Conservation (phyloP, 2,797 vertebrate genomes). For the Acestrorhynchus altus region DNA sequence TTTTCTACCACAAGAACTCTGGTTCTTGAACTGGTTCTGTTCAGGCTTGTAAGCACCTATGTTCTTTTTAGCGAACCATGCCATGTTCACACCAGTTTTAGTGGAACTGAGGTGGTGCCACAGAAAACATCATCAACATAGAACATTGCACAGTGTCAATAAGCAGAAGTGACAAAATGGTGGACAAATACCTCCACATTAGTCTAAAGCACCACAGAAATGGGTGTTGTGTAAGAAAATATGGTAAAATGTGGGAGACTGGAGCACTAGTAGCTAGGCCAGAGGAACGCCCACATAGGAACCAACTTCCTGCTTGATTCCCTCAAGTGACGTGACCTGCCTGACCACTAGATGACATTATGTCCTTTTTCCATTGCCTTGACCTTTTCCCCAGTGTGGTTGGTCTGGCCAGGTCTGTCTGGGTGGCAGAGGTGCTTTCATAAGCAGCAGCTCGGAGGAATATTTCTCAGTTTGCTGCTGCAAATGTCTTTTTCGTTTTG, state of each 20-base stretch:
- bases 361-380: conserved; percentile 65
- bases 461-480: conserved; percentile 21
- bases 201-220: too few relatives aligned
- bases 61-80: too few relatives aligned
- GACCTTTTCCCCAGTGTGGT: conserved; percentile 30
- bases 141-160: too few relatives aligned
- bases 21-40: too few relatives aligned
- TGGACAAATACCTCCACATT: too few relatives aligned
- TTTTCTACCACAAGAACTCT: too few relatives aligned
- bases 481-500: conserved; percentile 35
- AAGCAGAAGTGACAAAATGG: too few relatives aligned
- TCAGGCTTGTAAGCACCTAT: too few relatives aligned
- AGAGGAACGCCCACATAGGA: conserved; percentile 19
- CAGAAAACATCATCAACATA: too few relatives aligned
- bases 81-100: too few relatives aligned
- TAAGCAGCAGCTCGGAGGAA: conserved; percentile 30
- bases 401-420: neutral
- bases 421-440: conserved; percentile 36
- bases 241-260: neutral
- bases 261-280: conserved; percentile 29
- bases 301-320: conserved; percentile 47
- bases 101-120: too few relatives aligned
- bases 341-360: conserved; percentile 67
- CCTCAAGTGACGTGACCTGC: conserved; percentile 67
- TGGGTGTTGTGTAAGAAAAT: neutral